Percentiles rank a stretch among this genome's conserved stretches.
These are phyloP conservation scores for Tortrix viridana DNA, from an alignment of 2,888 invertebrate genomes.

Conservation along the genomic window DNA sequence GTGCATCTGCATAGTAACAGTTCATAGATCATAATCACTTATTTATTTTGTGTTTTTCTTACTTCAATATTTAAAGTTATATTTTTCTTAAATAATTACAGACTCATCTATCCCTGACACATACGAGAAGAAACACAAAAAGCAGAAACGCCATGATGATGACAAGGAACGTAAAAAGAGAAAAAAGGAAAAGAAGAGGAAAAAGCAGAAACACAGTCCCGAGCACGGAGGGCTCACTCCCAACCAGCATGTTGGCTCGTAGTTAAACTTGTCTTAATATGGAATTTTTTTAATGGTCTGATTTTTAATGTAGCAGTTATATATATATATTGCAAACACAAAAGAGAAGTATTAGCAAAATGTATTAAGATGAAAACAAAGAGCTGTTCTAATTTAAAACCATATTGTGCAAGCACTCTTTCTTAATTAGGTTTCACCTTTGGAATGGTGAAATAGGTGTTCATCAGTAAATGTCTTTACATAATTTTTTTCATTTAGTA, in stretches of 20 bases:
- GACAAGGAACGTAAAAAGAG: constrained; percentile 96
- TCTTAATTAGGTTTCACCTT: no score
- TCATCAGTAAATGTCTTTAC: no score
- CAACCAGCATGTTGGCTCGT: constrained; percentile 73
- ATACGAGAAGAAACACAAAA: constrained; percentile 97
- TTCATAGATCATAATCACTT: neutral
- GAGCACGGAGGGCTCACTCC: constrained; percentile 89
- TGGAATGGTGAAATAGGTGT: no score
- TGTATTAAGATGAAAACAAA: no score
- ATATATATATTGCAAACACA: no score
- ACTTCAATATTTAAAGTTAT: no score
- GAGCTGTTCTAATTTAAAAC: no score
- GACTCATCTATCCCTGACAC: constrained; percentile 89
- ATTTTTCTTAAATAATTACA: constrained; percentile 48
- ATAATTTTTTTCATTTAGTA: no score
- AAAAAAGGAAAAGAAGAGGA: constrained; percentile 97
- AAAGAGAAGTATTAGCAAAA: no score
- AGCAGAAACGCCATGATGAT: constrained; percentile 96
- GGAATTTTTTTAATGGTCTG: constrained; percentile 17
- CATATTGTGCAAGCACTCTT: no score
- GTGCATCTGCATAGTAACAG: no score
- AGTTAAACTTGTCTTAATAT: constrained; percentile 36
- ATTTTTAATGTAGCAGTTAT: constrained; percentile 11
- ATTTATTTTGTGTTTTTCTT: neutral
- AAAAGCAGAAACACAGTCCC: constrained; percentile 97